Evolutionary conservation across 2,797 vertebrate species (phyloP).

Genomic region (Aeoliscus strigatus): DNA sequence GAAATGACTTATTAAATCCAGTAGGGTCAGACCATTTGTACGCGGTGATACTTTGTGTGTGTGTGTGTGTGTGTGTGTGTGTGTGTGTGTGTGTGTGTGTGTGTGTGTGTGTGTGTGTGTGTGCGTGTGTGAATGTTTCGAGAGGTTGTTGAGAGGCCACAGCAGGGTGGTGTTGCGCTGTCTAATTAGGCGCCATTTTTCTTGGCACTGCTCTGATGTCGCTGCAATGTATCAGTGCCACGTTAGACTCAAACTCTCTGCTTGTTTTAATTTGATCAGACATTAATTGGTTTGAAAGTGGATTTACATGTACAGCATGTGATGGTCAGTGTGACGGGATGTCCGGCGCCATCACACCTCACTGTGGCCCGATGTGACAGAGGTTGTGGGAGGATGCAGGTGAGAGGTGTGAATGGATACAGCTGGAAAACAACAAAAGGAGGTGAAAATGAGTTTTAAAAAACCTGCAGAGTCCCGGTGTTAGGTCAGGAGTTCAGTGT

Average conservation of each 20-base stretch:
- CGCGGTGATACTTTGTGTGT: no score
- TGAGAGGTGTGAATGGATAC: conserved; percentile 3
- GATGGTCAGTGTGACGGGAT: conserved; percentile 12
- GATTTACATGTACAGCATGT: conserved; percentile 12
- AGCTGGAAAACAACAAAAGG: conserved; percentile 4
- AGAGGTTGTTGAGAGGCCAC: conserved; percentile 32
- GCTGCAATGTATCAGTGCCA: conserved; percentile 6
- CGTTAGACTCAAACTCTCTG: conserved; percentile 17
- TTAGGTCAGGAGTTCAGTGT: conserved; percentile 48
- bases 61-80: no score
- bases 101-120: conserved; percentile 8
- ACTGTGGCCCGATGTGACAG: not conserved
- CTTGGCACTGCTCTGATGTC: conserved; percentile 27
- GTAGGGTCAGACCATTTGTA: no score
- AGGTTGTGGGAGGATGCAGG: conserved; percentile 16
- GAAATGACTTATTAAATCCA: no score
- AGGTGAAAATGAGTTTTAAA: conserved; percentile 6
- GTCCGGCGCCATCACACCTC: conserved; percentile 32
- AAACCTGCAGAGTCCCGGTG: conserved; percentile 25
- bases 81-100: no score
- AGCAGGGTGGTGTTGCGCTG: conserved; percentile 9
- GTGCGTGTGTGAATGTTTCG: conserved; percentile 5
- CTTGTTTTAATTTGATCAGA: conserved; percentile 40
- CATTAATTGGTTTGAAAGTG: conserved; percentile 50
- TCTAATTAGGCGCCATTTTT: conserved; percentile 34